Base-by-base conservation (phyloP, 2,888 invertebrate species). In the Teinopalpus imperialis region DNA sequence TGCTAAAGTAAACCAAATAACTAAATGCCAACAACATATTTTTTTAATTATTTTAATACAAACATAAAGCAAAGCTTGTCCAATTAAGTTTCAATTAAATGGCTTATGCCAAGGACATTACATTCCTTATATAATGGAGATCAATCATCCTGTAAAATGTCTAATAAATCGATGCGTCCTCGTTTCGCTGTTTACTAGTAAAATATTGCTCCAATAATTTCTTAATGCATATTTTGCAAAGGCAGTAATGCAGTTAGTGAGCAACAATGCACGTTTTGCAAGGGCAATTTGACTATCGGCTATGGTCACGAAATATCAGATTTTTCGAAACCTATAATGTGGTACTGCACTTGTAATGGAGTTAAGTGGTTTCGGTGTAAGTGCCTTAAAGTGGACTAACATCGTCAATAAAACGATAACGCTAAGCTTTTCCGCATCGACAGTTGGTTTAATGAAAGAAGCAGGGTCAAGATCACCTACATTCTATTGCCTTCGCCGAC, bases 151-250 rank as follows among this genome's bases (percentile, higher is more conserved):
- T 7, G 14, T 14, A 27, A 27, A 45, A 29, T 9, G 9, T 27
- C 34, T 40, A 47, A 39, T 45, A 49, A 51, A 41, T 34, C 24
- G 23, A 36, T 39, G 46, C 48, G 63, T 62, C 63, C 62, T 69
- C 78, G 78, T 80, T 82, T 81, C 81, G 74, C 71, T 59, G 53
- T 52, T 43, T 51, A 56, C 61, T 63, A 56, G 68, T 62, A 60
- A 58, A 56, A 59, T 54, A 56, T 59, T 57, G 63, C 61, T 59
- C 62, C 50, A 63, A 57, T 63, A 67, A 65, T 69, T 66, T 63
- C 62, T 60, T 65, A 69, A 72, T 57, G 49, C 58, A 56, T 60
- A 52, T 79, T 74, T 69, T 66, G 76, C 69, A 80, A 77, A 72
- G 68, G 63, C 66, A 59, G 14, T 35, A 43, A 43, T 43, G 43